Evolutionary conservation across 2,797 vertebrate species (phyloP), one percentile per base, ranked within the genome.

Genomic region (Heliangelus exortis): DNA sequence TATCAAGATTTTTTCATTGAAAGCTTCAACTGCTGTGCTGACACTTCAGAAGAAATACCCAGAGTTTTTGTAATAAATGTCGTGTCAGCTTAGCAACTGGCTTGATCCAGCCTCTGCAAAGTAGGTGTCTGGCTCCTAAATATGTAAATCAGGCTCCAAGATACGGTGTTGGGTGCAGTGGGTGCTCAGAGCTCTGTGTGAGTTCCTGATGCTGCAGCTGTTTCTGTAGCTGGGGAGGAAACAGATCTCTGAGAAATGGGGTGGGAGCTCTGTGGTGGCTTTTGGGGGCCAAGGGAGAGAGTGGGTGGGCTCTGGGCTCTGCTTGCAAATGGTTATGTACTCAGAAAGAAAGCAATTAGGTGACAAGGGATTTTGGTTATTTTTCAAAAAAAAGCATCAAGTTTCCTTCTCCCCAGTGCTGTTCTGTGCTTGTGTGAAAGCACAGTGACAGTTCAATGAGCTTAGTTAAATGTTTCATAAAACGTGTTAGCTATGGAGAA

Each of bases 231-330:
- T n/a, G 47, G 50, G 21, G 21, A 71, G 72, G 89, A 75, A 84
- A 33, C 23, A 25, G 6, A 47, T 69, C 47, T 43, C 43, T 29
- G 10, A 54, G 47, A 69, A 84, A 34, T 15, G 14, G n/a, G 23
- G 15, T 2, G 2, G 8, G 6, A 8, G 2, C 10, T 81, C 26
- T 75, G 29, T 50, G 76, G 47, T 6, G 2, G 45, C 25, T 63
- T 45, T 8, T 31, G 12, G 2, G 12, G 31, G 6, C 5, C n/a
- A 48, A 36, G 22, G 34, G 28, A n/a, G 11, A 22, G 22, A 65
- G 51, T 25, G 26, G 33, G 13, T 1, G 0, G 9, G 5, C 31
- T 50, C 34, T 0, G 0, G 14, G 28, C 15, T 67, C 31, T 78
- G 45, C 47, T 67, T 51, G 12, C 23, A 41, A 72, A 29, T 16